Conservation (phyloP, 2,888 invertebrate species). For the Epinotia brunnichana region DNA sequence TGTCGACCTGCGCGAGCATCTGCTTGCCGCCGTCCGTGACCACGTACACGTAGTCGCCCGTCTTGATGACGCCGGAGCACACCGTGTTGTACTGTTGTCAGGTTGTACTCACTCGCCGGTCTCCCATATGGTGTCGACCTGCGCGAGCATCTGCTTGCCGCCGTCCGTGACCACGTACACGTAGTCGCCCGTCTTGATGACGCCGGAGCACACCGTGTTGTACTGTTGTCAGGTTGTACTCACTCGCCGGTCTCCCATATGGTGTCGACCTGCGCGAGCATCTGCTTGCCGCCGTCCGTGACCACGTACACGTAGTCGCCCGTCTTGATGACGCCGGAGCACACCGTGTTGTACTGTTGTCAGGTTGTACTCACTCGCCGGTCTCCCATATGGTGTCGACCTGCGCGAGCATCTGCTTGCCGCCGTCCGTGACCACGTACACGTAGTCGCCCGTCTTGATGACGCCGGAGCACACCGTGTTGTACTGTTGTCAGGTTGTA, state of each 20-base stretch:
- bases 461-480: constrained; percentile 91
- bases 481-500: constrained; percentile 87
- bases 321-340: constrained; percentile 91
- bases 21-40: no score
- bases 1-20: no score
- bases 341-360: constrained; percentile 92
- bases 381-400: constrained; percentile 98
- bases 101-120: no score
- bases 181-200: no score
- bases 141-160: no score
- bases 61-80: no score
- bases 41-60: no score
- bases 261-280: constrained; percentile 96
- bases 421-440: constrained; percentile 95
- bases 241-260: constrained; percentile 93
- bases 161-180: no score
- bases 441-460: constrained; percentile 97
- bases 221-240: no score
- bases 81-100: no score
- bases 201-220: no score
- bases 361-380: constrained; percentile 64
- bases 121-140: no score
- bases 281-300: constrained; percentile 94
- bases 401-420: constrained; percentile 95
- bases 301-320: constrained; percentile 98